These are phyloP conservation scores for Rhingia rostrata DNA, from an alignment of 2,888 invertebrate species.

Conservation along the genomic window DNA sequence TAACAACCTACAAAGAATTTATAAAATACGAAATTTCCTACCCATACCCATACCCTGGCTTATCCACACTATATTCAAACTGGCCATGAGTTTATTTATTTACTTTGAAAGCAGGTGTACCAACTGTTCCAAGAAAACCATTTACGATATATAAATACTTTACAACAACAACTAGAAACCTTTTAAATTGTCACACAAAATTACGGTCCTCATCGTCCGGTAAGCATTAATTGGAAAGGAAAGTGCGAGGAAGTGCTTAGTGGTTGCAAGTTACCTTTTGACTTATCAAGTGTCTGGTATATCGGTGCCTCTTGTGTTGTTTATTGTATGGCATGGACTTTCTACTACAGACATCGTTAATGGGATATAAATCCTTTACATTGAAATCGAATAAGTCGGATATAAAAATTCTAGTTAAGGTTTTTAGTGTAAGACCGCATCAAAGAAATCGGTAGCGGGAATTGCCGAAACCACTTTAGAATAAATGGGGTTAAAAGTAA, in stretches of 20 bases:
- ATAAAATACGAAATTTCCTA: too few species aligned
- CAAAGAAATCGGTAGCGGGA: constrained; percentile 17
- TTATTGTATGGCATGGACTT: not conserved
- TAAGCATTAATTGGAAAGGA: constrained; percentile 36
- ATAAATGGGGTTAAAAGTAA: not conserved
- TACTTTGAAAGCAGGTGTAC: constrained; percentile 1
- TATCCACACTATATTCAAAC: too few species aligned
- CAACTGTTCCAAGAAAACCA: not conserved
- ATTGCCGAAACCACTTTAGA: not conserved
- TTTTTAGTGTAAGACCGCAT: constrained; percentile 1
- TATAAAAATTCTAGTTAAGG: constrained; percentile 29
- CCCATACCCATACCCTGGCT: too few species aligned
- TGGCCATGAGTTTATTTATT: not conserved
- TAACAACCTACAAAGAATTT: too few species aligned
- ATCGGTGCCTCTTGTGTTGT: not conserved
- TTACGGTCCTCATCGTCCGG: constrained; percentile 14
- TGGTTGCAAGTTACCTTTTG: constrained; percentile 9
- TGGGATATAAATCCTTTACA: constrained; percentile 36
- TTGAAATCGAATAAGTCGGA: not conserved
- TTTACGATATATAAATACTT: constrained; percentile 22
- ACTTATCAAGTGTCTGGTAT: not conserved
- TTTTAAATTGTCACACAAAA: constrained; percentile 50
- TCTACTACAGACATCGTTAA: constrained; percentile 8
- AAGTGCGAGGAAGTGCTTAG: constrained; percentile 1
- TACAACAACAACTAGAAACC: constrained; percentile 13